Conservation (phyloP, 2,888 invertebrate species). For the Papilio demoleus region DNA sequence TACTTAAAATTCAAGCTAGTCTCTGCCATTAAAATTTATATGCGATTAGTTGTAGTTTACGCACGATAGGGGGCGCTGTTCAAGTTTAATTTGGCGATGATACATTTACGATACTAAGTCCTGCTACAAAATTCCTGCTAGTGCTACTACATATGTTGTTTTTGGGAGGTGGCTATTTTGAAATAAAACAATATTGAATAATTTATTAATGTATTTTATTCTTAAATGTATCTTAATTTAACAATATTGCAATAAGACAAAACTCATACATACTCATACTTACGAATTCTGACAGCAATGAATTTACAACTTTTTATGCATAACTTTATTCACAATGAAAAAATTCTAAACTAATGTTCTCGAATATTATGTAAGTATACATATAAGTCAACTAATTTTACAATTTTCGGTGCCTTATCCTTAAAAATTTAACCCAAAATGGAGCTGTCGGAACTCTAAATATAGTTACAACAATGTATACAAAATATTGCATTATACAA, state of each 20-base stretch:
- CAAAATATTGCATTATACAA: neutral
- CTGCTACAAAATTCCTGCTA: neutral
- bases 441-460: neutral
- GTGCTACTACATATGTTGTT: neutral
- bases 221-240: conserved; percentile 42
- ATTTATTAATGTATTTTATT: conserved; percentile 40
- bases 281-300: neutral
- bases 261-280: conserved; percentile 25
- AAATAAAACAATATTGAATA: conserved; percentile 32
- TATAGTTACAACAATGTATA: neutral
- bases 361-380: neutral
- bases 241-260: conserved; percentile 27
- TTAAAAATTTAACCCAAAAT: neutral
- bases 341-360: neutral
- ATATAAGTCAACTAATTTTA: neutral
- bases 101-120: too few relatives aligned
- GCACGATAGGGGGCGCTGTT: too few relatives aligned
- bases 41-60: too few relatives aligned
- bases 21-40: too few relatives aligned
- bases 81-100: too few relatives aligned
- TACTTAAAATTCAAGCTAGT: too few relatives aligned
- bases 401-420: neutral
- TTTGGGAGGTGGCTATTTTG: neutral
- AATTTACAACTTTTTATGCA: neutral
- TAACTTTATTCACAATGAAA: conserved; percentile 14